Evolutionary conservation across 2,113 vertebrate species (phyloP), one percentile per base, ranked within the genome.

Genomic region (Salvelinus sp.): DNA sequence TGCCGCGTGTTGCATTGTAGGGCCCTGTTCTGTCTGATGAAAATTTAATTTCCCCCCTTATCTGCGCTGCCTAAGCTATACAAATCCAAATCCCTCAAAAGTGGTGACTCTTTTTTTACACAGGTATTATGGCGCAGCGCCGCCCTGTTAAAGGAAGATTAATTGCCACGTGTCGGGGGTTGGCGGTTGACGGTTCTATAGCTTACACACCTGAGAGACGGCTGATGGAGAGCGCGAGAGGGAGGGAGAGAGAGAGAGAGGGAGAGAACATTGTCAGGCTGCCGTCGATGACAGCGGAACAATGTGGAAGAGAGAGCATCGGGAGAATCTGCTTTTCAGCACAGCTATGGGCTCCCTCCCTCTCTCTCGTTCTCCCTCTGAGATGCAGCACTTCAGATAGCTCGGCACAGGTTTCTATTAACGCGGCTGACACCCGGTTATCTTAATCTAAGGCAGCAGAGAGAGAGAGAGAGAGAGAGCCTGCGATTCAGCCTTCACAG

Each of bases 21-120:
- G 50, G 16, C 13, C 16, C 50, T 5, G 95, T 96, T 97, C 96
- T 95, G 94, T 95, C 93, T 92, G 95, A 96, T 98, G 96, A 98
- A 98, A 97, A 97, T 98, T 97, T 97, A 96, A 98, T 98, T 98
- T 97, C 86, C 90, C 92, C 13, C 95, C 96, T 98, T 98, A 99
- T 98, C 97, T 94, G 93, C 91, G 91, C 50, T 89, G 87, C 90
- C 93, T 97, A 97, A 99, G 96, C 96, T 94, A 84, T 93, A 92
- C 93, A 97, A 98, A 97, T 95, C 95, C 96, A 97, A 96, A 99
- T 98, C 97, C 94, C 90, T 91, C 94, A 95, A 95, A 97, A 96
- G 94, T 95, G 95, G 94, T 94, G 95, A 95, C 95, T 94, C 93
- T 94, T 95, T 96, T 95, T 96, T 95, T 95, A 86, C 92, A 94